Percentiles rank a stretch among this genome's conserved stretches.
Conservation (phyloP, 2,113 vertebrate genomes). For the Tichodroma muraria region DNA sequence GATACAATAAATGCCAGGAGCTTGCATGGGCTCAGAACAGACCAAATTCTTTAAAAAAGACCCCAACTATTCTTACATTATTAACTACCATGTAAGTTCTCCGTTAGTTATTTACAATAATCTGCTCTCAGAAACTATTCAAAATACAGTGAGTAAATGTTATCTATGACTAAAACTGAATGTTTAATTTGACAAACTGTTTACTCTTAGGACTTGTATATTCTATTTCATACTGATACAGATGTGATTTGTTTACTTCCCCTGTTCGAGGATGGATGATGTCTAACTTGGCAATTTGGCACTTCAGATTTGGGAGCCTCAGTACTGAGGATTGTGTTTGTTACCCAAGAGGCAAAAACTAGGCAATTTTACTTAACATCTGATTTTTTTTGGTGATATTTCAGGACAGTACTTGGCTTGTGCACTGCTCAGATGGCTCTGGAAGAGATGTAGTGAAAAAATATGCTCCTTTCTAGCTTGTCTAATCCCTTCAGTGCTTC, state of each 20-base stretch:
- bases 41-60: not conserved
- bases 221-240: not conserved
- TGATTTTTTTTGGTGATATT: not conserved
- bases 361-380: not conserved
- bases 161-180: not conserved
- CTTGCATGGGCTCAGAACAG: not conserved
- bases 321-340: not conserved
- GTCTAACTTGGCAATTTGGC: not conserved
- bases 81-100: not conserved
- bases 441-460: not conserved
- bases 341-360: not conserved
- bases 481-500: not conserved
- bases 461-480: not conserved
- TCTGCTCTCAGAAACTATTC: not conserved
- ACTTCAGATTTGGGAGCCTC: not conserved
- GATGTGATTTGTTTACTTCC: not conserved
- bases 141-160: not conserved
- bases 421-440: not conserved
- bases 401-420: not conserved
- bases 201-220: not conserved
- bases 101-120: not conserved
- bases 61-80: not conserved
- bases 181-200: not conserved
- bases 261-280: not conserved
- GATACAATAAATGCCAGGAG: not conserved